Base-by-base conservation (phyloP, 2,797 vertebrate genomes). In the Argyrosomus regius region DNA sequence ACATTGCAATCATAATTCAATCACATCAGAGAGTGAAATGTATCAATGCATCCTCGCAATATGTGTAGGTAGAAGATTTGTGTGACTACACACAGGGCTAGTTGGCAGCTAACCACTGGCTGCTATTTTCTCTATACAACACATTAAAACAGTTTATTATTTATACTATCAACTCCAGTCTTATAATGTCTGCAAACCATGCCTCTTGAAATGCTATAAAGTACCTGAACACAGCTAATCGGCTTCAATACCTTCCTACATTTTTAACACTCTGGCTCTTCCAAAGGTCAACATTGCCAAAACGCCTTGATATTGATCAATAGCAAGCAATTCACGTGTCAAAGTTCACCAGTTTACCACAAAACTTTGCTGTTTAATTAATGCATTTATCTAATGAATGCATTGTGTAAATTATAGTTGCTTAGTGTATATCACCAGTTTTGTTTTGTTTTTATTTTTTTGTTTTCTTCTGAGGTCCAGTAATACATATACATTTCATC, bases 261-360 rank as follows among this genome's bases (percentile, higher is more conserved):
- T 46, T 1, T 52, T 3, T 13, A 3, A 68, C 0, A 1, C 50
- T 48, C 46, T 20, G n/a, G 26, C 3, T 66, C 6, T 2, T 14
- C 46, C 20, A 52, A 63, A 64, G 49, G 45, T 64, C 64, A 80
- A 20, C 43, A 5, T 7, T 45, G 57, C 63, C 50, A 69, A 9
- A 3, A 20, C 0, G 1, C 8, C 2, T 57, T 62, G 20, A 4
- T 5, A n/a, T 24, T 48, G 26, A 57, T 76, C 48, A 56, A 12
- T 8, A 61, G 13, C 9, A 48, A 6, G 35, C 16, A 4, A 35
- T 63, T 52, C 18, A 6, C 4, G 6, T 31, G 26, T 52, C 20
- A 16, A 58, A 63, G 17, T 68, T 63, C 10, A 26, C 3, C 16
- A 3, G 39, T 53, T 39, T 1, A 31, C 39, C 26, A 2, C 14